A percentile compares a stretch with the other conserved stretches of the same genome.
Conservation (phyloP, 2,797 vertebrate genomes). For the Crocodylus rhombifer region DNA sequence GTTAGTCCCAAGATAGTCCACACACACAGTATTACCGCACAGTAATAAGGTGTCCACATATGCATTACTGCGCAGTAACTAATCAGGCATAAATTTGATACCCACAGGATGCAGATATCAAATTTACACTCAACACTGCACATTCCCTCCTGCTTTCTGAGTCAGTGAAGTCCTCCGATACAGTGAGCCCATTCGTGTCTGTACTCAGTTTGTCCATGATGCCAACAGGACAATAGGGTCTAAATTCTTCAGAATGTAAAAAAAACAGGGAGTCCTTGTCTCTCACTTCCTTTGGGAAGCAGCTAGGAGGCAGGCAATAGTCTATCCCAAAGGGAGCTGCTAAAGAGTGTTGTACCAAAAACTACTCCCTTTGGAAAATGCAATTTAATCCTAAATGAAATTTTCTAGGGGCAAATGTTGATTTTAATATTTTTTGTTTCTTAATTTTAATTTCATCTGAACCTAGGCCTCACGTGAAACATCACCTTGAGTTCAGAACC, state of each 20-base stretch:
- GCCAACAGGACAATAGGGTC: not conserved
- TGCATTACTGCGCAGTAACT: too few relatives aligned
- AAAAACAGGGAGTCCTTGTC: not conserved
- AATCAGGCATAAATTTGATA: too few relatives aligned
- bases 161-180: not conserved
- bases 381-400: not conserved
- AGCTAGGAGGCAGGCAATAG: not conserved
- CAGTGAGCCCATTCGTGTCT: not conserved
- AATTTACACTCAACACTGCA: not conserved
- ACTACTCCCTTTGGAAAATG: not conserved
- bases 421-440: not conserved
- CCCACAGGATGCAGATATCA: too few relatives aligned
- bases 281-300: not conserved
- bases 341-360: not conserved
- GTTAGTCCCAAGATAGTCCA: too few relatives aligned
- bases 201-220: not conserved
- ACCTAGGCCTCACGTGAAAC: too few relatives aligned
- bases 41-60: too few relatives aligned
- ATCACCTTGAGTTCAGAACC: too few relatives aligned
- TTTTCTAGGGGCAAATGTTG: not conserved
- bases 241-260: too few relatives aligned
- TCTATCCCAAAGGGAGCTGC: not conserved
- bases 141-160: not conserved
- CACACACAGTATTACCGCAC: too few relatives aligned
- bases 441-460: too few relatives aligned